Evolutionary conservation across 2,797 vertebrate genomes (phyloP).

Genomic region (Brachyalestes nurse): DNA sequence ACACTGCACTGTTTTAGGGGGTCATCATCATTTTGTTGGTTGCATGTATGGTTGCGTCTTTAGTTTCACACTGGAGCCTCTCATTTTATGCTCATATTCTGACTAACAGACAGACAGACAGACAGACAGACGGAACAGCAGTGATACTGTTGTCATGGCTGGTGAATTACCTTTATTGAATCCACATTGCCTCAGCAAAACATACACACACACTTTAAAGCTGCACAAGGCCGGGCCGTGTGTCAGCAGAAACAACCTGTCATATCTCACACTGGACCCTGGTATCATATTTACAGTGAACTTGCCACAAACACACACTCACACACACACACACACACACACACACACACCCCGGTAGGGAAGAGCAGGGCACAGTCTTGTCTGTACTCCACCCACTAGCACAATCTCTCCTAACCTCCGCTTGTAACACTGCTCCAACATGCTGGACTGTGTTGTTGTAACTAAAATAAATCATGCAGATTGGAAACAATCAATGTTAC

Average conservation of each 20-base stretch:
- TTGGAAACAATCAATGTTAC: no score
- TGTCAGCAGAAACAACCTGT: conserved; percentile 49
- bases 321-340: not conserved
- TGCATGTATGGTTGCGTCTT: not conserved
- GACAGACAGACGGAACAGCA: not conserved
- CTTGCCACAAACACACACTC: not conserved
- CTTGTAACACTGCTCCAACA: not conserved
- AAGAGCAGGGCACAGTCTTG: not conserved
- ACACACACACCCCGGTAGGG: not conserved
- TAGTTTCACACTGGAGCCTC: no score
- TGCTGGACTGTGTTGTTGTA: no score
- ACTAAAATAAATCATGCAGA: no score
- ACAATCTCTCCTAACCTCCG: not conserved
- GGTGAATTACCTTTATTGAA: conserved; percentile 37
- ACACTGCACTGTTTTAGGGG: not conserved
- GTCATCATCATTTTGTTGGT: not conserved
- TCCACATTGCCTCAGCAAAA: conserved; percentile 45
- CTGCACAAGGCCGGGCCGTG: conserved; percentile 20
- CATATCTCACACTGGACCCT: conserved; percentile 21
- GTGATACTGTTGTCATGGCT: conserved; percentile 19
- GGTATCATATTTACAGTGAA: conserved; percentile 42
- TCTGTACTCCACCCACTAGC: not conserved
- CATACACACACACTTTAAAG: conserved; percentile 25
- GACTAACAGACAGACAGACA: no score
- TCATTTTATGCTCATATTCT: not conserved